Evolutionary conservation across 92 coral and sea anemone genomes (phyloP).

Genomic region (Heliopora coerulea): DNA sequence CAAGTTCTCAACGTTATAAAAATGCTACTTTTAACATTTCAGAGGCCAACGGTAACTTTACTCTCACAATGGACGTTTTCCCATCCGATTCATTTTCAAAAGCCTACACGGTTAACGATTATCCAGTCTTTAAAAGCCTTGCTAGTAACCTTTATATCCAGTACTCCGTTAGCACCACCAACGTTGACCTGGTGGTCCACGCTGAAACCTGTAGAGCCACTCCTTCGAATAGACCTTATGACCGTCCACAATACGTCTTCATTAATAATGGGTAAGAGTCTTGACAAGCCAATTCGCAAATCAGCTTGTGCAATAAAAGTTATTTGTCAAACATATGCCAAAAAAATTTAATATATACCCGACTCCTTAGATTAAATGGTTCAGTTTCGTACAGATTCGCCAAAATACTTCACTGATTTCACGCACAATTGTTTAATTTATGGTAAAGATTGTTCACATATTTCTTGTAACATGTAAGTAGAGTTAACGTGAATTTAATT

Average conservation of each 20-base stretch:
- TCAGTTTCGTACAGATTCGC: too few species aligned
- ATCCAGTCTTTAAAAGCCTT: constrained; percentile 10
- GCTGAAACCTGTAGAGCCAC: constrained; percentile 36
- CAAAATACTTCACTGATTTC: too few species aligned
- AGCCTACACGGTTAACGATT: constrained; percentile 4
- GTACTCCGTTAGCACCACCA: constrained; percentile 20
- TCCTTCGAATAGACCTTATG: constrained; percentile 35
- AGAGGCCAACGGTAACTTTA: constrained; percentile 20
- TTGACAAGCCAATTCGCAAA: too few species aligned
- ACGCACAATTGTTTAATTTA: too few species aligned
- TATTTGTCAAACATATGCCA: too few species aligned
- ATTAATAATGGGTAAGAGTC: constrained; percentile 31
- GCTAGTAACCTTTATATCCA: constrained; percentile 17
- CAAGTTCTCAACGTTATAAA: too few species aligned
- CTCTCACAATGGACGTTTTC: constrained; percentile 9
- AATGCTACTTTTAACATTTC: not conserved
- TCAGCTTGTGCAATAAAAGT: too few species aligned
- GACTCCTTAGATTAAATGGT: too few species aligned
- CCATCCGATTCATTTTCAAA: not conserved
- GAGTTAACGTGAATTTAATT: too few species aligned
- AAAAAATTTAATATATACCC: too few species aligned
- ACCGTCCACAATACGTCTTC: constrained; percentile 31
- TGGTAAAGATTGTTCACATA: too few species aligned
- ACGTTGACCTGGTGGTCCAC: constrained; percentile 14
- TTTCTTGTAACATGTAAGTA: too few species aligned